A percentile compares a stretch with the other conserved stretches of the same genome.
phyloP scores from a whole-genome alignment of 1,140 invertebrate species.

The Ostrea edulis region DNA sequence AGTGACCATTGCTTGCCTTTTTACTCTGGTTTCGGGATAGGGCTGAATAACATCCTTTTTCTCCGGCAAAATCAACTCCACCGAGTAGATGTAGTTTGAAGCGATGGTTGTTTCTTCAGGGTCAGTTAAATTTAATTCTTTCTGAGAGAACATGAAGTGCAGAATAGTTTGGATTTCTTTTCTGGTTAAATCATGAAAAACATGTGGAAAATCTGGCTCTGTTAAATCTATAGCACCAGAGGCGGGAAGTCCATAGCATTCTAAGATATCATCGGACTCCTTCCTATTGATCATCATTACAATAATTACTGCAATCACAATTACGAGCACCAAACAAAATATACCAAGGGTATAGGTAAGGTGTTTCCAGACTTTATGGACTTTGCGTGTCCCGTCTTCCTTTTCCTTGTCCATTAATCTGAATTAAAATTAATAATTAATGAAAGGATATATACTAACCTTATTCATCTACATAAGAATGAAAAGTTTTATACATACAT shows the following conservation, averaged over 20 bases:
- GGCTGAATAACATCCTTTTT: neutral
- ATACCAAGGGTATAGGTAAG: neutral
- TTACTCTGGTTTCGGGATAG: neutral
- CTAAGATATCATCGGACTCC: neutral
- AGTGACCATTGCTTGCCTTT: neutral
- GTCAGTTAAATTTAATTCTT: neutral
- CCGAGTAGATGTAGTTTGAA: neutral
- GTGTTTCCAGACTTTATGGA: conserved; percentile 7
- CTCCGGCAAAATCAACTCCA: conserved; percentile 2
- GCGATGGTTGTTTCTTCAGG: neutral
- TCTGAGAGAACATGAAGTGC: neutral
- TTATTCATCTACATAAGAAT: no score
- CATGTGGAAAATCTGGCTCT: neutral
- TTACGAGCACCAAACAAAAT: neutral
- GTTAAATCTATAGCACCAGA: neutral
- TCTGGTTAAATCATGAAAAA: conserved; percentile 24
- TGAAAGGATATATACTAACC: no score
- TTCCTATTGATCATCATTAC: neutral
- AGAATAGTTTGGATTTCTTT: conserved; percentile 5
- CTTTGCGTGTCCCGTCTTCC: neutral
- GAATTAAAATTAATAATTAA: neutral
- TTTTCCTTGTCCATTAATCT: neutral
- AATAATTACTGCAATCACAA: neutral
- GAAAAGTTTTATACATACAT: no score
- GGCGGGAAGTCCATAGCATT: neutral